Evolutionary conservation across 1,140 invertebrate species (phyloP), one percentile per base, ranked within the genome.

Genomic region (Ceratina japonica): DNA sequence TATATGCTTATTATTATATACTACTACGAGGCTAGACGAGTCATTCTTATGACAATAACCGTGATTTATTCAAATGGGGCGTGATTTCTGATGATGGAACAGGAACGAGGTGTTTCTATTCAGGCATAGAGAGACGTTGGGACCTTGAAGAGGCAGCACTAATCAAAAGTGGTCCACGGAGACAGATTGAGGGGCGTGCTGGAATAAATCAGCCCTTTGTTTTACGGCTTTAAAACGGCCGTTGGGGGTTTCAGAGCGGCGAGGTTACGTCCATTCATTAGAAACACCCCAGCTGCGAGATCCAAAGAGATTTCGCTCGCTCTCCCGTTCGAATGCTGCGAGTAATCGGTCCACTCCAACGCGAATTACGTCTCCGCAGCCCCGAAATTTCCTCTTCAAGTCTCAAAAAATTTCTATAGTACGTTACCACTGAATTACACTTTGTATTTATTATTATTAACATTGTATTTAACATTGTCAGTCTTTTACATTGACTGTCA

Each of bases 201-300:
- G 83, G 87, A 89, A 87, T 89, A 90, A 91, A 91, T 91, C 89
- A 91, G 86, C 80, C 86, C 83, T 88, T 91, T 91, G 90, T 91
- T 88, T 91, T 89, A 90, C 79, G 83, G 77, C 82, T 80, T 84
- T 80, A 87, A 90, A 91, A 88, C 86, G 87, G 86, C 87, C 89
- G 87, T 90, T 91, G 86, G 89, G 86, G 83, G 89, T 85, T 86
- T 86, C 54, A 61, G 83, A 76, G 10, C 37, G 81, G 68, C 81
- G 83, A 89, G 87, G 81, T 85, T 83, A 88, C 88, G 83, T 84
- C 84, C 83, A 89, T 91, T 90, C 88, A 89, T 86, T 85, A 80
- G 24, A 81, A 87, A 87, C 86, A 79, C 87, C 87, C 88, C 87
- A 89, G 85, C 89, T 90, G 88, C 76, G 79, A 84, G 80, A 80